Conservation (phyloP, 2,888 invertebrate genomes). For the Notocelia uddmanniana region DNA sequence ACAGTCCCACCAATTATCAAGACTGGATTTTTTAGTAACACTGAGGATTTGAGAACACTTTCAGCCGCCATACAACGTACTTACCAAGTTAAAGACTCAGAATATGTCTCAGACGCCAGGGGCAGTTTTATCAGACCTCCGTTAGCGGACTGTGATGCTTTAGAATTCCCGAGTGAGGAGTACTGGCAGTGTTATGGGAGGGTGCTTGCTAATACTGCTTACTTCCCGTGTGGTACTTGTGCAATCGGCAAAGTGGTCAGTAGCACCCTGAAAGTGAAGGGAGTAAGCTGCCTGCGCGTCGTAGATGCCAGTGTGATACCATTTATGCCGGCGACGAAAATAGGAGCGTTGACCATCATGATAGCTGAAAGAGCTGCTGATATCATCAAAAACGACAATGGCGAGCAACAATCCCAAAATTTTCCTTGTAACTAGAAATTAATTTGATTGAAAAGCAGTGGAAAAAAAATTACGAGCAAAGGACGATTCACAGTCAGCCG, state of each 20-base stretch:
- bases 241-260: constrained; percentile 46
- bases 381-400: constrained; percentile 43
- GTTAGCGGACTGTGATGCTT: constrained; percentile 74
- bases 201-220: constrained; percentile 82
- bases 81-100: constrained; percentile 10
- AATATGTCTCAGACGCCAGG: constrained; percentile 2
- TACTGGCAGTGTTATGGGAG: constrained; percentile 85
- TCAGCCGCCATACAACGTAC: constrained; percentile 12
- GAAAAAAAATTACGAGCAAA: too few species aligned
- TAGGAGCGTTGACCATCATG: constrained; percentile 48
- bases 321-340: constrained; percentile 44
- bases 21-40: constrained; percentile 21
- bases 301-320: constrained; percentile 49
- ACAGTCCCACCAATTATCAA: constrained; percentile 33
- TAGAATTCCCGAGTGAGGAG: constrained; percentile 72
- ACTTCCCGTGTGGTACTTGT: constrained; percentile 72
- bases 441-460: too few species aligned
- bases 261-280: constrained; percentile 43
- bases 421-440: too few species aligned
- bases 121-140: constrained; percentile 19
- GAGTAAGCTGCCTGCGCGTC: constrained; percentile 45
- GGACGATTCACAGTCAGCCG: too few species aligned
- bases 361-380: constrained; percentile 50
- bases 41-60: constrained; percentile 26
- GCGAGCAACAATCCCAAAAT: too few species aligned